Conservation (phyloP, 92 coral and sea anemone genomes). For the Blastomussa wellsi region DNA sequence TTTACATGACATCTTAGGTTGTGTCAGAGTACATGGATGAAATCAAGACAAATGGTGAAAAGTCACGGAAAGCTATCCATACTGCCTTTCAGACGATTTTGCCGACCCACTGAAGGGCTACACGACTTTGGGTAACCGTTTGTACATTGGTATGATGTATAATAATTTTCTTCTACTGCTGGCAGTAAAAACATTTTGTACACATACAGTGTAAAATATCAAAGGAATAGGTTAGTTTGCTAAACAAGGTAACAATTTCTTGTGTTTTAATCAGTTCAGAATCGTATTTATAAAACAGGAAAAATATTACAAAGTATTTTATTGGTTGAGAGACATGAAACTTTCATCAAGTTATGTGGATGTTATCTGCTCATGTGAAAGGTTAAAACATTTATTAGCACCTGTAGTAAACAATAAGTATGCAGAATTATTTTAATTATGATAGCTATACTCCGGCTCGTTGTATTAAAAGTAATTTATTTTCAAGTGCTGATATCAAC, state of each 20-base stretch:
- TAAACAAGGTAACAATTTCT: neutral
- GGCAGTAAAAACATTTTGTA: slow-evolving; percentile 5
- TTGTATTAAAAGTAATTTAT: neutral
- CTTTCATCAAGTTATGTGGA: neutral
- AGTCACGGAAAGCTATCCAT: slow-evolving; percentile 80
- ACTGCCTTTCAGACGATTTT: slow-evolving; percentile 83
- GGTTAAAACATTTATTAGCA: neutral
- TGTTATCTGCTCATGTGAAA: neutral
- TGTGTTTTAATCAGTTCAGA: neutral
- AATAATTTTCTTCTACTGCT: neutral
- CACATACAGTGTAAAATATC: neutral
- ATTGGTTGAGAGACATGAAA: slow-evolving; percentile 2
- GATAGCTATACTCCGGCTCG: neutral
- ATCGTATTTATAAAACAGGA: neutral
- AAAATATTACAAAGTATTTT: neutral
- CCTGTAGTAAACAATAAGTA: neutral
- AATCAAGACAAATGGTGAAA: slow-evolving; percentile 91
- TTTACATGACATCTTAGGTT: slow-evolving; percentile 56
- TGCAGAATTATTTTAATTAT: neutral
- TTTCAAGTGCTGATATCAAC: neutral
- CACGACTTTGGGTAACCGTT: neutral
- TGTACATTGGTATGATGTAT: neutral
- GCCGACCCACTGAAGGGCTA: slow-evolving; percentile 58
- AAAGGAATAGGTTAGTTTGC: neutral
- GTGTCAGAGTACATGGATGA: slow-evolving; percentile 74